A percentile compares a stretch with the other conserved stretches of the same genome.
phyloP scores from a whole-genome alignment of 2,888 invertebrate species.

The Choreutis nemorana region DNA sequence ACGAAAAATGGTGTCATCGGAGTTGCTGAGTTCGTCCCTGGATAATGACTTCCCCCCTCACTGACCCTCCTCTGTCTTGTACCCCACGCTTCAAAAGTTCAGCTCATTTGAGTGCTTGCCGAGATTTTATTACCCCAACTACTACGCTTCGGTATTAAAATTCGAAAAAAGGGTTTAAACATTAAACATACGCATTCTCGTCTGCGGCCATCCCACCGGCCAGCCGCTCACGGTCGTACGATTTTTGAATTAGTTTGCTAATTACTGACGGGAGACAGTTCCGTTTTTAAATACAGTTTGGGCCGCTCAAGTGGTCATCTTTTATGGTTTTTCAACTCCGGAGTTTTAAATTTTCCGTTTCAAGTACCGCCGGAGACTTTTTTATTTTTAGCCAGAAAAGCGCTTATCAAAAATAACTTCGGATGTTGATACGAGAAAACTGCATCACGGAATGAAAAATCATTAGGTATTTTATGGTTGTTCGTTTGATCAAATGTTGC shows the following conservation, averaged over 20 bases:
- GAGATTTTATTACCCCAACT: slow-evolving; percentile 65
- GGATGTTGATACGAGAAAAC: too few relatives aligned
- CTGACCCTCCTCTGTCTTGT: slow-evolving; percentile 63
- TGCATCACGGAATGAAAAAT: too few relatives aligned
- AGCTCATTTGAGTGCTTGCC: slow-evolving; percentile 62
- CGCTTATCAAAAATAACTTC: too few relatives aligned
- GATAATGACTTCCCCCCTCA: slow-evolving; percentile 43
- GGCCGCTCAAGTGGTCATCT: too few relatives aligned
- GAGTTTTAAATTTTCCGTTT: too few relatives aligned
- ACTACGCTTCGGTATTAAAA: slow-evolving; percentile 54
- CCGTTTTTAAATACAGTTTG: slow-evolving; percentile 11
- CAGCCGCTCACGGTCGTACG: slow-evolving; percentile 57
- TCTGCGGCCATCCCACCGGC: slow-evolving; percentile 35
- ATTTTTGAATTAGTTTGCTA: slow-evolving; percentile 48
- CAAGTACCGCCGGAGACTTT: too few relatives aligned
- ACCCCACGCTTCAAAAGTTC: slow-evolving; percentile 64
- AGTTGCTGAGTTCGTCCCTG: slow-evolving; percentile 36
- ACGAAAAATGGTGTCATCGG: too few relatives aligned
- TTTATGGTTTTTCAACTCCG: too few relatives aligned
- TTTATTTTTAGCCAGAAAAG: too few relatives aligned
- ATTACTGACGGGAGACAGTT: slow-evolving; percentile 54
- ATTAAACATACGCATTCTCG: slow-evolving; percentile 33
- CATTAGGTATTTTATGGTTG: too few relatives aligned
- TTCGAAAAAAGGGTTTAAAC: slow-evolving; percentile 44
- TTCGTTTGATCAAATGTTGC: too few relatives aligned